phyloP scores from a whole-genome alignment of 2,888 invertebrate species.

The Serripes groenlandicus region DNA sequence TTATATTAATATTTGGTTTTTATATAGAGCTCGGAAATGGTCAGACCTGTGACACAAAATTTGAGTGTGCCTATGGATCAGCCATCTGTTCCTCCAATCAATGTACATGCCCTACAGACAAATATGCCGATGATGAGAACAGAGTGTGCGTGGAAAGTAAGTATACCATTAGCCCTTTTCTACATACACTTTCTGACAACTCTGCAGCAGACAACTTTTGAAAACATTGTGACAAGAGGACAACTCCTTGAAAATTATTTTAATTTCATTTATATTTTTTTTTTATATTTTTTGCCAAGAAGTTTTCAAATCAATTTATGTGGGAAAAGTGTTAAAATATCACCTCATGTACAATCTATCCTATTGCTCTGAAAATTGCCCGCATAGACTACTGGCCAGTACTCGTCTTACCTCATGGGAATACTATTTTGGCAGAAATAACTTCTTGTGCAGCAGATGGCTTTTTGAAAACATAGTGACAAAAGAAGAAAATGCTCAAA shows the following conservation, averaged over 20 bases:
- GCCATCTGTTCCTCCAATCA: background rate
- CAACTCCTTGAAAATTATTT: background rate
- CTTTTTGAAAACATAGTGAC: no score
- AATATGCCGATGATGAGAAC: background rate
- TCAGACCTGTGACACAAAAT: background rate
- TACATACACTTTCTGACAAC: no score
- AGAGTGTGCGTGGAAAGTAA: conserved; percentile 7
- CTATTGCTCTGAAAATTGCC: no score
- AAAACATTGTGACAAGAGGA: no score
- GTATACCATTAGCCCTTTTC: background rate
- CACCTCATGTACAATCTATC: no score
- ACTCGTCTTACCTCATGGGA: no score
- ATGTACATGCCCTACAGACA: conserved; percentile 5
- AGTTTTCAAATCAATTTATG: background rate
- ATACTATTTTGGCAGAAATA: no score
- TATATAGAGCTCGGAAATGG: conserved; percentile 17
- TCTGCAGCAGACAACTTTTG: no score
- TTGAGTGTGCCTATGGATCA: background rate
- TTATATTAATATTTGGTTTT: background rate
- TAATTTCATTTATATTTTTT: background rate
- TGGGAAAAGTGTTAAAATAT: no score
- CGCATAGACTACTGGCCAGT: no score
- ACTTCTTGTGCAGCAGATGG: no score
- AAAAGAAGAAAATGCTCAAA: no score
- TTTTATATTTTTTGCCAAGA: background rate